Evolutionary conservation across 2,888 invertebrate species (phyloP).

Genomic region (Spicauda simplicius): DNA sequence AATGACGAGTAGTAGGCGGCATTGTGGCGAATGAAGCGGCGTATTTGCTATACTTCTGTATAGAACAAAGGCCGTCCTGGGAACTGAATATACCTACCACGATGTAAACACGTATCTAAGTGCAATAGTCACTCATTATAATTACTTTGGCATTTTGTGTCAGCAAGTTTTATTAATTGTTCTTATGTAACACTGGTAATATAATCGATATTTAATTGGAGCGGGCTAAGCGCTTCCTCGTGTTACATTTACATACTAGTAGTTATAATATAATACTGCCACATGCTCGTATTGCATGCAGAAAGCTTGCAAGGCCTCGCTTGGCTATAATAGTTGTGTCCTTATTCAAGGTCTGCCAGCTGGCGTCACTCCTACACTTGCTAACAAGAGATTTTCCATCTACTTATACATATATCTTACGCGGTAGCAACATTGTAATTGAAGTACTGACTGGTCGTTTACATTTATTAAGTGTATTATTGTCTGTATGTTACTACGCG

Average conservation of each 20-base stretch:
- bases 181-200: slow-evolving; percentile 14
- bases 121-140: slow-evolving; percentile 13
- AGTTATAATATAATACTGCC: slow-evolving; percentile 35
- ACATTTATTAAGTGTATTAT: neutral
- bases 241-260: slow-evolving; percentile 24
- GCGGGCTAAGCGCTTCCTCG: slow-evolving; percentile 21
- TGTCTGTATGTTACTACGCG: neutral
- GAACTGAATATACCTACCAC: slow-evolving; percentile 15
- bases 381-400: slow-evolving; percentile 70
- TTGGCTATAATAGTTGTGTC: slow-evolving; percentile 77
- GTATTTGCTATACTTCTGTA: slow-evolving; percentile 46
- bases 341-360: slow-evolving; percentile 74
- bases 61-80: slow-evolving; percentile 34
- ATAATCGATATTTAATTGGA: slow-evolving; percentile 6
- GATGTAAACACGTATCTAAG: slow-evolving; percentile 3
- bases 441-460: slow-evolving; percentile 6
- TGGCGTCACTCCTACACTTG: slow-evolving; percentile 75
- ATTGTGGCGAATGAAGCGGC: slow-evolving; percentile 54
- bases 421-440: slow-evolving; percentile 28
- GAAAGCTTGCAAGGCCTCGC: slow-evolving; percentile 72
- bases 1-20: slow-evolving; percentile 42
- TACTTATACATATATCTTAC: slow-evolving; percentile 36
- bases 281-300: slow-evolving; percentile 58
- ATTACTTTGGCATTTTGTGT: slow-evolving; percentile 11
- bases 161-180: slow-evolving; percentile 12